Percentiles rank a stretch among this genome's conserved stretches.
Conservation (phyloP, 2,888 invertebrate genomes). For the Tachina grossa region DNA sequence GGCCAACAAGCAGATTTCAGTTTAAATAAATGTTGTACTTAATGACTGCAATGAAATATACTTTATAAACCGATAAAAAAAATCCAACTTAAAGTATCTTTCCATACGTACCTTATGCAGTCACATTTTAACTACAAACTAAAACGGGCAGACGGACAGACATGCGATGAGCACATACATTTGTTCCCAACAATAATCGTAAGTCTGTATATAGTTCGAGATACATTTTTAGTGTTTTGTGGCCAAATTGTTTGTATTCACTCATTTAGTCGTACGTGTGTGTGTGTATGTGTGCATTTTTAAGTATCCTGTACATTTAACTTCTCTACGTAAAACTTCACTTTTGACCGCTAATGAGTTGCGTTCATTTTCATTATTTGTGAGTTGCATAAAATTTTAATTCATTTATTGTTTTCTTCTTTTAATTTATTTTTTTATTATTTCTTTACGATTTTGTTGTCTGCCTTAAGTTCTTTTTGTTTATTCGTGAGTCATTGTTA, state of each 20-base stretch:
- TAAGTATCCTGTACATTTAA: conserved; percentile 50
- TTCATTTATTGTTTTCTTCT: conserved; percentile 60
- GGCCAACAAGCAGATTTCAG: conserved; percentile 64
- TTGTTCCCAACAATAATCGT: conserved; percentile 43
- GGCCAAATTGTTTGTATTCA: conserved; percentile 50
- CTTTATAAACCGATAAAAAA: conserved; percentile 72
- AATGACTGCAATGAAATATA: conserved; percentile 74
- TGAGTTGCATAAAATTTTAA: conserved; percentile 72
- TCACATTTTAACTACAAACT: conserved; percentile 60
- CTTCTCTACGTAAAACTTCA: conserved; percentile 35
- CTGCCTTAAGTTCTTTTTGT: conserved; percentile 12
- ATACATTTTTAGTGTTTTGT: conserved; percentile 60
- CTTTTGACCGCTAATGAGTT: conserved; percentile 70
- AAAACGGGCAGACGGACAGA: conserved; percentile 19
- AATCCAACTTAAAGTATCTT: conserved; percentile 63
- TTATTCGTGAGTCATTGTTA: conserved; percentile 60
- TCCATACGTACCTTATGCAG: conserved; percentile 59
- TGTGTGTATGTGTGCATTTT: conserved; percentile 1
- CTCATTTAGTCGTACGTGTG: neutral
- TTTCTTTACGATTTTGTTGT: conserved; percentile 35
- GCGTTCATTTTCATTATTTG: conserved; percentile 71
- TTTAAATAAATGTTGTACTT: conserved; percentile 73
- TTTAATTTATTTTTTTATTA: neutral
- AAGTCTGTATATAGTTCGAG: conserved; percentile 14
- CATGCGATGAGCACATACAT: neutral